Base-by-base conservation (phyloP, 2,113 vertebrate species). In the Cavia porcellus region DNA sequence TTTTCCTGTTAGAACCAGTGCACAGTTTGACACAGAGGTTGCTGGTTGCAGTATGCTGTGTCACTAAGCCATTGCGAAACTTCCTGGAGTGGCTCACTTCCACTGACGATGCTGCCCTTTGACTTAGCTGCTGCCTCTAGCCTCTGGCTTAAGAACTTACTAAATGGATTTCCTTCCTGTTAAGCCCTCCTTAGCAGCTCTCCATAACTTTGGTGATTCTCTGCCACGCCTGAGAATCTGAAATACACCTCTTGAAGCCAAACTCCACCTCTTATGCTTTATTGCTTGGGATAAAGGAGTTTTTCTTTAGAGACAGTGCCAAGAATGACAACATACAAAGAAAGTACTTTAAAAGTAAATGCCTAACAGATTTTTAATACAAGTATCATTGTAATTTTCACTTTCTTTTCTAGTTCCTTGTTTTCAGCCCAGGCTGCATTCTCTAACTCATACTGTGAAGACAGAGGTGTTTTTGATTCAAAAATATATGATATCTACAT, bases 231-330 rank as follows among this genome's bases (percentile, higher is more conserved):
- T 85, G n/a, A 66, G 94, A 96, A 91, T 93, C 94, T 89, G 45
- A 89, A 52, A 95, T 95, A 57, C 20, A 89, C 90, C 61, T 94
- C 72, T 75, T 83, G 96, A 97, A 98, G 98, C 98, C 98, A 98
- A 94, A 98, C 96, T 96, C 93, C 96, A 96, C 64, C 86, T 97
- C 93, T 96, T 97, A 52, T 87, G 96, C 94, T 98, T 96, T 97
- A 97, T 98, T 97, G 98, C 98, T 98, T 97, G 96, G 97, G 38
- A 92, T 42, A 97, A 98, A 97, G 97, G 96, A 98, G 92, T 96
- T 97, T 98, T 98, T 96, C 98, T 97, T 97, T 97, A 97, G 98
- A 98, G 98, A 98, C 98, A 98, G 99, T 99, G 98, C 98, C 98
- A 99, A 99, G 98, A 98, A 98, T 94, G 32, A 97, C 72, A 95